A percentile compares a stretch with the other conserved stretches of the same genome.
Conservation (phyloP, 1,140 invertebrate species). For the Dreissena rostriformis region DNA sequence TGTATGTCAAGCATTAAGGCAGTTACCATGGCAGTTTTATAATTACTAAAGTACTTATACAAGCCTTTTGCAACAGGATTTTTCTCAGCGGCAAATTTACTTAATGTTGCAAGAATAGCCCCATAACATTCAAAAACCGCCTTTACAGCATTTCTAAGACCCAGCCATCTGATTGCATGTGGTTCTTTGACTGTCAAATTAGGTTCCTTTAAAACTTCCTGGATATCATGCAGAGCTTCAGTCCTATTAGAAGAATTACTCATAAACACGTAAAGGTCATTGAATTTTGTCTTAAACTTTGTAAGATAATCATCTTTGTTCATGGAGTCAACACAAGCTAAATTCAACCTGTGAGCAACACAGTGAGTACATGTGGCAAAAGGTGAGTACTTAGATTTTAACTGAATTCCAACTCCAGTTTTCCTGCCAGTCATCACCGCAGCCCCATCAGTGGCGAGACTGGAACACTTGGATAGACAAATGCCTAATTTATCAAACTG, state of each 20-base stretch:
- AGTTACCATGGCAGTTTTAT: too few species aligned
- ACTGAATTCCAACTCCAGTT: constrained; percentile 22
- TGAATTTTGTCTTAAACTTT: constrained; percentile 37
- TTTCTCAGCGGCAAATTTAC: too few species aligned
- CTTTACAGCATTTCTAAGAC: too few species aligned
- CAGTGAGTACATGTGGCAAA: constrained; percentile 34
- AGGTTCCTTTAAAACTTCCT: constrained; percentile 15
- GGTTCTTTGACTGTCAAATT: constrained; percentile 26
- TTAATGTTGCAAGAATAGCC: too few species aligned
- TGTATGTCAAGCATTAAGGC: too few species aligned
- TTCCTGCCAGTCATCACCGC: neutral
- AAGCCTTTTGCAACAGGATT: too few species aligned
- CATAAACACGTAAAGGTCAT: constrained; percentile 18
- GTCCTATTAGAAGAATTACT: constrained; percentile 27
- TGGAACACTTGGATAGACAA: neutral
- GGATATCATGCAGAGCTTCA: constrained; percentile 34
- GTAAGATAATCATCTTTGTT: constrained; percentile 42
- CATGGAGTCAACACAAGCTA: constrained; percentile 29
- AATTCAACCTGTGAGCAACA: constrained; percentile 15
- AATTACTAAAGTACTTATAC: too few species aligned
- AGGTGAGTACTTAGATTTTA: constrained; percentile 27
- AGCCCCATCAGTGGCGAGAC: neutral
- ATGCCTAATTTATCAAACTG: neutral
- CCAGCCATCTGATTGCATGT: constrained; percentile 21
- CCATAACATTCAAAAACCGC: too few species aligned